These are phyloP conservation scores for Oceanodroma tethys DNA, from an alignment of 2,113 vertebrate species.

Conservation along the genomic window DNA sequence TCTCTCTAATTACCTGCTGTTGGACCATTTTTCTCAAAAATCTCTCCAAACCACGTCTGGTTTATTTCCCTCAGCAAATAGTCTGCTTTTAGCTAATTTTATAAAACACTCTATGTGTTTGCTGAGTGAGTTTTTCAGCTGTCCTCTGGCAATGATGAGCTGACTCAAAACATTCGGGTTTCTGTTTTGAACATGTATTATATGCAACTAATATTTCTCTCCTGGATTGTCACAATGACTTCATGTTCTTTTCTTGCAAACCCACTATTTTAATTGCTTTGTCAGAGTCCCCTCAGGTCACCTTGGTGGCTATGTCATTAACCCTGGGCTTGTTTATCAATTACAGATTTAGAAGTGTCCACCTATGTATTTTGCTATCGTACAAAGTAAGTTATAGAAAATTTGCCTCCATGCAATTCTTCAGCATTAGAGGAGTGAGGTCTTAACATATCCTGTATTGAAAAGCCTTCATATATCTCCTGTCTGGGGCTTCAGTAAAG, in stretches of 20 bases:
- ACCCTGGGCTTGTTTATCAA: slow-evolving; percentile 27
- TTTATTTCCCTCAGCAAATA: slow-evolving; percentile 15
- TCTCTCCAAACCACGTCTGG: background rate
- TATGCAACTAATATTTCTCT: background rate
- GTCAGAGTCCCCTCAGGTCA: slow-evolving; percentile 4
- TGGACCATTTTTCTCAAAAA: slow-evolving; percentile 26
- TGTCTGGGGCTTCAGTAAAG: background rate
- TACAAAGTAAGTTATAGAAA: background rate
- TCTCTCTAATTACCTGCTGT: slow-evolving; percentile 46
- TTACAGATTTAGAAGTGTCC: slow-evolving; percentile 9
- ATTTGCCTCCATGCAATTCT: background rate
- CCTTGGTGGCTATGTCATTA: slow-evolving; percentile 39
- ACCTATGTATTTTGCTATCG: background rate
- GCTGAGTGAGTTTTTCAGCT: slow-evolving; percentile 17
- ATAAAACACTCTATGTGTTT: slow-evolving; percentile 34
- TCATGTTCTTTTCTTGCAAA: slow-evolving; percentile 20
- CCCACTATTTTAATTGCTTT: slow-evolving; percentile 36
- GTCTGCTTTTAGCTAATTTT: slow-evolving; percentile 44
- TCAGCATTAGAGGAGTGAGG: background rate
- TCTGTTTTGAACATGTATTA: slow-evolving; percentile 41
- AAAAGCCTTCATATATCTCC: background rate
- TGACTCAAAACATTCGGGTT: slow-evolving; percentile 58
- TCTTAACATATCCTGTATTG: background rate
- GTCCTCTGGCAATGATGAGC: slow-evolving; percentile 32
- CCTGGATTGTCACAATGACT: background rate